Conservation (phyloP, 2,113 vertebrate species). For the Macroglossus sobrinus region DNA sequence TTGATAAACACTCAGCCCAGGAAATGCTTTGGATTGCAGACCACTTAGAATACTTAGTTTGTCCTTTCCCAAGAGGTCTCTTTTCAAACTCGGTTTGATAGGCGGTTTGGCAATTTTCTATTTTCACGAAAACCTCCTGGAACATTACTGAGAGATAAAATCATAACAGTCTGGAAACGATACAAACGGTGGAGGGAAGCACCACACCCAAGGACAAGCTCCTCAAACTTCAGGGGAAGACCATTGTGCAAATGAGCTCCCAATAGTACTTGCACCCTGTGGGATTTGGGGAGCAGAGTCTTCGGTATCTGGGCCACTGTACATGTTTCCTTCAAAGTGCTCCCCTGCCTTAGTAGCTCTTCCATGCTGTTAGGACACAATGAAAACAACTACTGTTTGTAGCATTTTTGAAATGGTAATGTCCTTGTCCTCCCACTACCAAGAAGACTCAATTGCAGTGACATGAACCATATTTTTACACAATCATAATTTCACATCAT, state of each 20-base stretch:
- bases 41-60: constrained; percentile 72
- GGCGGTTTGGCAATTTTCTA: constrained; percentile 35
- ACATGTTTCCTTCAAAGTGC: no score
- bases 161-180: constrained; percentile 1
- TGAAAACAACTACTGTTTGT: not conserved
- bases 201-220: not conserved
- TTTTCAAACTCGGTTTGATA: constrained; percentile 61
- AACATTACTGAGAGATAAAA: constrained; percentile 65
- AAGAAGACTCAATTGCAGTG: not conserved
- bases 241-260: not conserved
- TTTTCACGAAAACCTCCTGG: constrained; percentile 67
- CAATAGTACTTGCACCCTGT: not conserved
- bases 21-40: constrained; percentile 81
- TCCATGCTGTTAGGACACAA: not conserved
- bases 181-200: not conserved
- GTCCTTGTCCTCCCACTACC: not conserved
- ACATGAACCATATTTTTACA: not conserved
- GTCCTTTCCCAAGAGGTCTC: constrained; percentile 75
- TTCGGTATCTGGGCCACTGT: not conserved
- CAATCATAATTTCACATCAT: not conserved
- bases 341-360: not conserved
- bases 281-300: not conserved
- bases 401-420: not conserved
- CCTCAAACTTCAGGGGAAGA: not conserved
- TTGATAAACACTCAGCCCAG: constrained; percentile 80